A percentile compares a stretch with the other conserved stretches of the same genome.
These are phyloP conservation scores for Ctenopoma multispine DNA, from an alignment of 2,797 vertebrate genomes.

Conservation along the genomic window DNA sequence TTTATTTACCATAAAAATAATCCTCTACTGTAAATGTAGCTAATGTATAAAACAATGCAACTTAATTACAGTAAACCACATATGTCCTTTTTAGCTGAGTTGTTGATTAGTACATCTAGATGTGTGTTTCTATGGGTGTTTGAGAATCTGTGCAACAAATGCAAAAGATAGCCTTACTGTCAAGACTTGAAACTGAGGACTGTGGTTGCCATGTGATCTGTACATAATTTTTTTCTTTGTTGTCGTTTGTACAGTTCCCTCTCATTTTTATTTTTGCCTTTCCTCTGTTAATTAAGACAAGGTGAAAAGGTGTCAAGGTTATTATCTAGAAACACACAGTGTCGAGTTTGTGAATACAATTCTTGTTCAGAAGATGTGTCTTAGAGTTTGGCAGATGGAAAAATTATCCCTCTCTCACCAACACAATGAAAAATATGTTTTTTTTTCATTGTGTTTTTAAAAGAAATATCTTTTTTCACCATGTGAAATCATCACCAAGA, in stretches of 20 bases:
- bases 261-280: constrained; percentile 16
- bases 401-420: no score
- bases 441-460: no score
- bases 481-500: not conserved
- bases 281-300: constrained; percentile 54
- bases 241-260: constrained; percentile 14
- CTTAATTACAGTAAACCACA: no score
- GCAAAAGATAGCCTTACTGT: not conserved
- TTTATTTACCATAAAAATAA: no score
- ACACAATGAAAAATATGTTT: no score
- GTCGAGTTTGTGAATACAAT: constrained; percentile 17
- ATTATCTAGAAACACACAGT: constrained; percentile 28
- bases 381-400: not conserved
- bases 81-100: no score
- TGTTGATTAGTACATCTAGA: no score
- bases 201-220: constrained; percentile 30
- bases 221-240: constrained; percentile 33
- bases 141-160: no score
- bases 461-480: not conserved
- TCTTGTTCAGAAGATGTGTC: constrained; percentile 1
- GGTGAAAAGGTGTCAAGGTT: constrained; percentile 46
- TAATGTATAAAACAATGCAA: no score
- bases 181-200: constrained; percentile 25
- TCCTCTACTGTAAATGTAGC: no score
- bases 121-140: no score